phyloP scores from a whole-genome alignment of 2,888 invertebrate species.

The Metopia argyrocephala region DNA sequence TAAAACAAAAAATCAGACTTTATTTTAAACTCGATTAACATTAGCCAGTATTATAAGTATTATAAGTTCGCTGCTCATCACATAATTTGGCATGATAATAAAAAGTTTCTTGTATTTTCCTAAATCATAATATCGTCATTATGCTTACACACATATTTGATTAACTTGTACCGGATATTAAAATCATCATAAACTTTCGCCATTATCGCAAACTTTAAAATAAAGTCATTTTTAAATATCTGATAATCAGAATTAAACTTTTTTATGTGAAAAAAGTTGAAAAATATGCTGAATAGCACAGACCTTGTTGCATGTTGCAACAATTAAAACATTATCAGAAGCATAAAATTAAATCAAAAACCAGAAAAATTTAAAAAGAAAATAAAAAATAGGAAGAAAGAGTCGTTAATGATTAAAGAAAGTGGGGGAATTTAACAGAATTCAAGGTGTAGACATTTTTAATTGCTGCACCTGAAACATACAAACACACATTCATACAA shows the following conservation, averaged over 20 bases:
- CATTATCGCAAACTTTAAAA: neutral
- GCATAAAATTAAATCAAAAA: slow-evolving; percentile 14
- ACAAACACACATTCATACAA: slow-evolving; percentile 13
- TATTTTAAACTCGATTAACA: too few relatives aligned
- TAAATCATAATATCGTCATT: too few relatives aligned
- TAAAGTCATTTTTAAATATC: slow-evolving; percentile 12
- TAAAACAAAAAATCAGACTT: too few relatives aligned
- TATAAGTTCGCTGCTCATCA: too few relatives aligned
- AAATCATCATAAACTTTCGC: neutral
- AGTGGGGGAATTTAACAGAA: neutral
- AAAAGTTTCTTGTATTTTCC: too few relatives aligned
- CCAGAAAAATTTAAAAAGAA: neutral
- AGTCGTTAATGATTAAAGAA: neutral
- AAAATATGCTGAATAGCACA: neutral
- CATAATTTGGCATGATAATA: too few relatives aligned
- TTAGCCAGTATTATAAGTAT: too few relatives aligned
- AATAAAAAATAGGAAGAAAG: neutral
- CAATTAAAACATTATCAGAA: slow-evolving; percentile 46
- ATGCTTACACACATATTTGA: too few relatives aligned
- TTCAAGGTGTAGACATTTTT: slow-evolving; percentile 43
- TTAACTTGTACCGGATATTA: slow-evolving; percentile 31
- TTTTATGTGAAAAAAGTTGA: neutral
- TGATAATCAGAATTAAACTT: neutral
- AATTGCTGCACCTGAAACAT: slow-evolving; percentile 45
- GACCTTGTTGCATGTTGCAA: slow-evolving; percentile 2